These are phyloP conservation scores for Tetragonisca angustula DNA, from an alignment of 2,888 invertebrate species.

Conservation along the genomic window DNA sequence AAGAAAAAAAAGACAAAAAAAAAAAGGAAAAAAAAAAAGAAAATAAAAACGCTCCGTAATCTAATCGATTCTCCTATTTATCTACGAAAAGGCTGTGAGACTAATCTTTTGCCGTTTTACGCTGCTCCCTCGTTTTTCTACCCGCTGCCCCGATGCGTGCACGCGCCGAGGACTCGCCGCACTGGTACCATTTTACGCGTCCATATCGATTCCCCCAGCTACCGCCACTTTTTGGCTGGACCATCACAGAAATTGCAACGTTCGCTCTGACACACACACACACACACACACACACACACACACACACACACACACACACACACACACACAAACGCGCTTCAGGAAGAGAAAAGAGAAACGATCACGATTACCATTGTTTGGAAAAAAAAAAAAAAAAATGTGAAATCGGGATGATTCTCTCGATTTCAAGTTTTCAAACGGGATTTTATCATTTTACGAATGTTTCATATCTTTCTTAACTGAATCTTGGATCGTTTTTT, in stretches of 20 bases:
- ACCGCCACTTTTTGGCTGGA: neutral
- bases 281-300: too few species aligned
- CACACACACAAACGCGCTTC: too few species aligned
- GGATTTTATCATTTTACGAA: too few species aligned
- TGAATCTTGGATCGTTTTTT: neutral
- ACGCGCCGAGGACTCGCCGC: neutral
- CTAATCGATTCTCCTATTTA: slow-evolving; percentile 60
- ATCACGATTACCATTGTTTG: too few species aligned
- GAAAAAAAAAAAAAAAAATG: too few species aligned
- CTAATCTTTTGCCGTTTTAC: slow-evolving; percentile 61
- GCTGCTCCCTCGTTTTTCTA: slow-evolving; percentile 57
- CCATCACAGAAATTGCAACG: neutral
- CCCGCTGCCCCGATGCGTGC: slow-evolving; percentile 10
- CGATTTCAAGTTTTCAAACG: neutral
- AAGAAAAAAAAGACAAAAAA: neutral
- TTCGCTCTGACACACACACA: neutral
- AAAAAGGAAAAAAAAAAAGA: neutral
- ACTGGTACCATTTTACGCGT: slow-evolving; percentile 15
- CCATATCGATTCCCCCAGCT: neutral
- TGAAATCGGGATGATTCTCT: neutral
- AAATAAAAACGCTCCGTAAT: slow-evolving; percentile 34
- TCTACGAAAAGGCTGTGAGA: slow-evolving; percentile 66
- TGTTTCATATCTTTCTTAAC: neutral
- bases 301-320: too few species aligned
- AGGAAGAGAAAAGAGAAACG: too few species aligned